Evolutionary conservation across 2,888 invertebrate species (phyloP).

Genomic region (Miltochrista miniata): DNA sequence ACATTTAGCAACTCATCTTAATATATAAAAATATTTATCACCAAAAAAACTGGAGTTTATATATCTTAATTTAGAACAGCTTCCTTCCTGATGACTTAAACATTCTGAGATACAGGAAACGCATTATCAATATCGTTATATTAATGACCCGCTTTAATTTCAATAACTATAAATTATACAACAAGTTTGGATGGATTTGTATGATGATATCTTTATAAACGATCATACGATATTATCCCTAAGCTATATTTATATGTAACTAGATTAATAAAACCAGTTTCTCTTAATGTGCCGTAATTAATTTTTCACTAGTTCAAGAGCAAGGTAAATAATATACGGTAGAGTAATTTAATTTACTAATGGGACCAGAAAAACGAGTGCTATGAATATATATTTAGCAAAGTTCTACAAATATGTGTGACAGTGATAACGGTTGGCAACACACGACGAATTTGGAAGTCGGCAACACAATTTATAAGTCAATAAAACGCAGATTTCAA

Average conservation of each 20-base stretch:
- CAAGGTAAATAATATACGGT: neutral
- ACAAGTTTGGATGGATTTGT: neutral
- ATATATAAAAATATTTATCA: too few relatives aligned
- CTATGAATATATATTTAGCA: neutral
- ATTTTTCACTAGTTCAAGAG: neutral
- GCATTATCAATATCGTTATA: neutral
- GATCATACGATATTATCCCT: neutral
- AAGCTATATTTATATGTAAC: neutral
- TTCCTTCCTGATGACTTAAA: constrained; percentile 32
- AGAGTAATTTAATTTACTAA: neutral
- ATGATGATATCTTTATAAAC: neutral
- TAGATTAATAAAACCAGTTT: neutral
- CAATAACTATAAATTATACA: neutral
- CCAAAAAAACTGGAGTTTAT: neutral
- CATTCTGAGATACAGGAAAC: constrained; percentile 11
- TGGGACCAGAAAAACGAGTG: neutral
- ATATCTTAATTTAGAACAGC: neutral
- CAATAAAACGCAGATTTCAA: too few relatives aligned
- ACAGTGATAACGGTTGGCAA: neutral
- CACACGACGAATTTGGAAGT: neutral
- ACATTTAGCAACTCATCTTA: too few relatives aligned
- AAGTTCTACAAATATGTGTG: neutral
- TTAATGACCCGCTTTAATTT: constrained; percentile 13
- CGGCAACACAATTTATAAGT: neutral
- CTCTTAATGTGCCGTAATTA: neutral